Evolutionary conservation across 2,113 vertebrate species (phyloP).

Genomic region (Bubo blakistoni): DNA sequence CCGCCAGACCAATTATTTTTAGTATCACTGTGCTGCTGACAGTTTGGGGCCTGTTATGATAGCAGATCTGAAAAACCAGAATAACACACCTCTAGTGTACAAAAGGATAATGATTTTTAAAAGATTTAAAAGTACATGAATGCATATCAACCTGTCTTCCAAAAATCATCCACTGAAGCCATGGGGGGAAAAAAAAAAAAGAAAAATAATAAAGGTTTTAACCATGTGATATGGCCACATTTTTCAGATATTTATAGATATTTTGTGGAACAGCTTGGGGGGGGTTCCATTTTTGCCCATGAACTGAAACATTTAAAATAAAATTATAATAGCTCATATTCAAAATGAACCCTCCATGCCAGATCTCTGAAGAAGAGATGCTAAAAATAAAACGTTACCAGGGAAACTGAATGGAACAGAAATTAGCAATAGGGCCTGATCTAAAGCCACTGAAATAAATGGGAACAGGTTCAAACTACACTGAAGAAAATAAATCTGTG

Average conservation of each 20-base stretch:
- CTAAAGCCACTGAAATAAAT: constrained; percentile 18
- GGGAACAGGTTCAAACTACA: neutral
- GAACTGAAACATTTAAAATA: neutral
- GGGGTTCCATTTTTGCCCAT: neutral
- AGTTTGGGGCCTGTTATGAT: neutral
- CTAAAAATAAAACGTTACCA: constrained; percentile 62
- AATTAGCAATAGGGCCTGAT: constrained; percentile 34
- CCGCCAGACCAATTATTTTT: neutral
- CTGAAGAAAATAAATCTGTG: neutral
- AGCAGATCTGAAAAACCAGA: neutral
- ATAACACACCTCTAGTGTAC: neutral
- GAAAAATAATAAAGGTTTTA: neutral
- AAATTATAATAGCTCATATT: neutral
- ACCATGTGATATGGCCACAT: neutral
- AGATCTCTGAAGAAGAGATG: constrained; percentile 28
- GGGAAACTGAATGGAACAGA: constrained; percentile 41
- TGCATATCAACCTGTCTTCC: neutral
- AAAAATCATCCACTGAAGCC: neutral
- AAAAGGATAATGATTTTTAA: neutral
- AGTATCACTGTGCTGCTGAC: neutral
- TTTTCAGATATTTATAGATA: neutral
- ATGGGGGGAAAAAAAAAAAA: neutral
- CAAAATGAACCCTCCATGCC: constrained; percentile 6
- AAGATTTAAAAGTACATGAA: neutral
- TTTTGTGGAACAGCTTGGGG: neutral